Percentiles rank a stretch among this genome's conserved stretches.
These are phyloP conservation scores for Lophura nycthemera DNA, from an alignment of 2,113 vertebrate species.

Conservation along the genomic window DNA sequence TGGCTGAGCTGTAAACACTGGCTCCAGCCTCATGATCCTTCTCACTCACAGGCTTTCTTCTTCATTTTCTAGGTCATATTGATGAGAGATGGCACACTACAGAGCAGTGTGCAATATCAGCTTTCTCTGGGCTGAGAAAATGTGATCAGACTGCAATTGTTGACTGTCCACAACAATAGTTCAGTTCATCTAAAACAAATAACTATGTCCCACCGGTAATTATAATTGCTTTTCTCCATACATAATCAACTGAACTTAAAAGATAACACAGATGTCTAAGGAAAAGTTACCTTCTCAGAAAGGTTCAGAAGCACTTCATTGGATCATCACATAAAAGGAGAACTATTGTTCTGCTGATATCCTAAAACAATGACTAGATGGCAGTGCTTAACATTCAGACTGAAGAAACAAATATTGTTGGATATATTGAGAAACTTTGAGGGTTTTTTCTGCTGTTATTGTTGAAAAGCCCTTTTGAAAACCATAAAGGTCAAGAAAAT, in stretches of 20 bases:
- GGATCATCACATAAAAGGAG: background rate
- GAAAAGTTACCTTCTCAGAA: background rate
- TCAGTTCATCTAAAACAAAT: background rate
- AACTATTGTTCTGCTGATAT: background rate
- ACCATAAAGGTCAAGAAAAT: background rate
- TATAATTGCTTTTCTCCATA: background rate
- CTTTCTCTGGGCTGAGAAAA: background rate
- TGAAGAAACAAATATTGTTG: background rate
- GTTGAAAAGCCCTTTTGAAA: background rate
- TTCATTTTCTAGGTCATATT: background rate
- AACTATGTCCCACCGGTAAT: background rate
- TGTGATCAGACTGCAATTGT: background rate
- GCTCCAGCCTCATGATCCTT: background rate
- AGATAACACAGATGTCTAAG: background rate
- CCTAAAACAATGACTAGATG: background rate
- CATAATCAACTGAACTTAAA: background rate
- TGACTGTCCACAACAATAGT: background rate
- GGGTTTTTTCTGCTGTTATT: background rate
- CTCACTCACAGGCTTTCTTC: background rate
- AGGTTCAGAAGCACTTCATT: background rate
- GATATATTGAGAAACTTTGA: background rate
- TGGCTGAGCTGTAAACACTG: background rate
- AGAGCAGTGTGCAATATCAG: background rate
- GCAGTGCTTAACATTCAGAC: background rate
- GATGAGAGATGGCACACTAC: background rate